Percentiles rank a stretch among this genome's conserved stretches.
Evolutionary conservation across 2,797 vertebrate species (phyloP).

Genomic region (Gadopsis marmoratus): DNA sequence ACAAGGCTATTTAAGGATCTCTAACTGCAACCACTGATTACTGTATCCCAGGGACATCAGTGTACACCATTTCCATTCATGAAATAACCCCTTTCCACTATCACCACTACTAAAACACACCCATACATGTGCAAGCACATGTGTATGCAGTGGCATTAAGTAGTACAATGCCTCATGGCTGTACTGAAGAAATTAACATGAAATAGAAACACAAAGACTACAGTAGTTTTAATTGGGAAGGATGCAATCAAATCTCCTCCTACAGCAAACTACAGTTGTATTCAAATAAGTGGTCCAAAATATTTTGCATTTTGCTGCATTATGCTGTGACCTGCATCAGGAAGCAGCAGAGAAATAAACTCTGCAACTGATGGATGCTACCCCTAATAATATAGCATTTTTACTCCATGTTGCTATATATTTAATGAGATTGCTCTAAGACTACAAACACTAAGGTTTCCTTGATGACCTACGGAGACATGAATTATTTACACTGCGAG

Average conservation of each 20-base stretch:
- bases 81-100: slow-evolving; percentile 45
- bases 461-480: slow-evolving; percentile 58
- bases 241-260: slow-evolving; percentile 4
- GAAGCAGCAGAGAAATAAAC: slow-evolving; percentile 23
- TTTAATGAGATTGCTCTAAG: slow-evolving; percentile 44
- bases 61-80: slow-evolving; percentile 69
- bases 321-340: slow-evolving; percentile 32
- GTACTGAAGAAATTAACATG: slow-evolving; percentile 36
- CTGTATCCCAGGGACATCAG: slow-evolving; percentile 56
- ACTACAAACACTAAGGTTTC: slow-evolving; percentile 36
- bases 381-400: slow-evolving; percentile 7
- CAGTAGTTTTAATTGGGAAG: background rate
- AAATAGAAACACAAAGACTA: slow-evolving; percentile 36
- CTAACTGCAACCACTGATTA: slow-evolving; percentile 62
- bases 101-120: slow-evolving; percentile 24
- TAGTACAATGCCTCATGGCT: slow-evolving; percentile 43
- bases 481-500: slow-evolving; percentile 80
- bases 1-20: slow-evolving; percentile 59
- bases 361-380: background rate
- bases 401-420: slow-evolving; percentile 33
- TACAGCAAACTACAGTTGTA: slow-evolving; percentile 10
- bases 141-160: slow-evolving; percentile 46
- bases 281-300: slow-evolving; percentile 15
- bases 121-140: slow-evolving; percentile 32
- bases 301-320: slow-evolving; percentile 36